Evolutionary conservation across 2,113 vertebrate species (phyloP).

Genomic region (Parus major): DNA sequence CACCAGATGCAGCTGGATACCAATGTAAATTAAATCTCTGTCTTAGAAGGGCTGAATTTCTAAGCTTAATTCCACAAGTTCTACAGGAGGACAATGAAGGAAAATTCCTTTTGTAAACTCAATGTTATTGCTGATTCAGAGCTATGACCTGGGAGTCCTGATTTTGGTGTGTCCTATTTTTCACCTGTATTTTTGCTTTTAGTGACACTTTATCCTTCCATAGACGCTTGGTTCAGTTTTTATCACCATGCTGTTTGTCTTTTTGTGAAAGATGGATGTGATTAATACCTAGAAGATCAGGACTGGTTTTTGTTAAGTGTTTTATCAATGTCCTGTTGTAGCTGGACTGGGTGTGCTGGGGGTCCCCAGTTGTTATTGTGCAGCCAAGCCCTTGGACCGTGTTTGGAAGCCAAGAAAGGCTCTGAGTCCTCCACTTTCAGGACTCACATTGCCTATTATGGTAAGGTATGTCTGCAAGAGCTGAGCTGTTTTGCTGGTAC

Average conservation of each 20-base stretch:
- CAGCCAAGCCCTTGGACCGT: not conserved
- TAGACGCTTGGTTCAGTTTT: not conserved
- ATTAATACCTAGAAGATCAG: not conserved
- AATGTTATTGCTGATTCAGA: not conserved
- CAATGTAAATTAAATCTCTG: not conserved
- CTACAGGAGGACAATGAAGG: not conserved
- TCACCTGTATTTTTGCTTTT: not conserved
- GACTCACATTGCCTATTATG: conserved; percentile 76
- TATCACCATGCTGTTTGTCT: not conserved
- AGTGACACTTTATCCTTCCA: not conserved
- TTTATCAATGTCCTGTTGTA: not conserved
- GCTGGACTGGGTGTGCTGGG: not conserved
- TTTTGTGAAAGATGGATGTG: not conserved
- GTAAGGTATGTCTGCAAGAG: conserved; percentile 75
- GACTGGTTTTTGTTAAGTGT: not conserved
- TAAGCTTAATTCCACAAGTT: not conserved
- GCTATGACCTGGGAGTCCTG: not conserved
- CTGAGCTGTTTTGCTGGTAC: not conserved
- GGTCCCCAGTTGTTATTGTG: rapidly evolving
- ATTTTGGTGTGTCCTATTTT: not conserved
- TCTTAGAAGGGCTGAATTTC: not conserved
- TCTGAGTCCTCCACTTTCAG: conserved; percentile 24
- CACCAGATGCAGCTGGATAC: not conserved
- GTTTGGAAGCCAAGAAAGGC: conserved; percentile 60
- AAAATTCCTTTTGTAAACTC: not conserved